Conservation (phyloP, 2,888 invertebrate species). For the Diogma glabrata region DNA sequence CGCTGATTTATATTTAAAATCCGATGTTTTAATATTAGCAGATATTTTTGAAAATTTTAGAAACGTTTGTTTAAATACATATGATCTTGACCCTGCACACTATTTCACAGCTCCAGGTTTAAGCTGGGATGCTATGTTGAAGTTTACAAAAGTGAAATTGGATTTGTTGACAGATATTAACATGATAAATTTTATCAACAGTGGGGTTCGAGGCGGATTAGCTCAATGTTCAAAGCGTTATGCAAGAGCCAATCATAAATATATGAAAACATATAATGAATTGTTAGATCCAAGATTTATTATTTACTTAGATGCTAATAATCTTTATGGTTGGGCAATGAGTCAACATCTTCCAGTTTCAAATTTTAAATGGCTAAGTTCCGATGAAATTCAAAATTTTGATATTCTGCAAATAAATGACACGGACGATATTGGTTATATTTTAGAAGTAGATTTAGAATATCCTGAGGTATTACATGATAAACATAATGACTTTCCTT, state of each 20-base stretch:
- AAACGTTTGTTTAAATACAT: too few relatives aligned
- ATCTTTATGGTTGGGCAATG: conserved; percentile 21
- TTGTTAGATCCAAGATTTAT: not conserved
- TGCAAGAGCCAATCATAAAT: conserved; percentile 10
- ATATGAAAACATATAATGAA: conserved; percentile 7
- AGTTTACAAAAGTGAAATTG: too few relatives aligned
- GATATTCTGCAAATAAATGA: conserved; percentile 8
- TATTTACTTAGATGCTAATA: conserved; percentile 21
- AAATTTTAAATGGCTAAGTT: conserved; percentile 20
- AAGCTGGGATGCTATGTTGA: too few relatives aligned
- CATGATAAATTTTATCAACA: conserved; percentile 11
- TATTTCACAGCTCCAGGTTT: conserved; percentile 4
- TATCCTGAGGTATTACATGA: not conserved
- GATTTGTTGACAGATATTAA: conserved; percentile 13
- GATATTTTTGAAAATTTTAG: too few relatives aligned
- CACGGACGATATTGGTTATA: conserved; percentile 1
- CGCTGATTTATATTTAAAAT: conserved; percentile 1
- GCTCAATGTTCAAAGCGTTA: conserved; percentile 14
- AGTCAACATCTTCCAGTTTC: conserved; percentile 20
- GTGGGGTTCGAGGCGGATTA: conserved; percentile 12
- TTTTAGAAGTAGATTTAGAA: not conserved
- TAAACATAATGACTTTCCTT: not conserved
- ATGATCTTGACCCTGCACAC: not conserved
- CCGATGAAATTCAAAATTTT: conserved; percentile 13
- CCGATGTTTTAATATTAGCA: not conserved